These are phyloP conservation scores for Aphelenchoides bicaudatus DNA, from an alignment of 2,888 invertebrate species.

Conservation along the genomic window DNA sequence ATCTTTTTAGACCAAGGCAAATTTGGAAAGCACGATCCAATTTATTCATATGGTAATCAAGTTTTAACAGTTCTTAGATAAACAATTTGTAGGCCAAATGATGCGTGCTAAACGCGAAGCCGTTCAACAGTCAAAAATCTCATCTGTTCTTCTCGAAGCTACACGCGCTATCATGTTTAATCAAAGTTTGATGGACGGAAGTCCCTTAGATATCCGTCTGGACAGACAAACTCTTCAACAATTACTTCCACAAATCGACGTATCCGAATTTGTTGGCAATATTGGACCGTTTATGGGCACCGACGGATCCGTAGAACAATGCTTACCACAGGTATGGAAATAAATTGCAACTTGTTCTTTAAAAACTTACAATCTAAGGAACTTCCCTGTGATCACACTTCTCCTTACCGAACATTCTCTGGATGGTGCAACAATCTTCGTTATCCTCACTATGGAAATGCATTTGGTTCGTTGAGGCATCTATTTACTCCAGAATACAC, in stretches of 20 bases:
- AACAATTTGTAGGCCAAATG: conserved; percentile 24
- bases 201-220: conserved; percentile 31
- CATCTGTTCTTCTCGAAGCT: conserved; percentile 54
- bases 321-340: too few species aligned
- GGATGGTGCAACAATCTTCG: conserved; percentile 79
- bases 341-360: too few species aligned
- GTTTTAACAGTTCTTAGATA: too few species aligned
- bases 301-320: conserved; percentile 47
- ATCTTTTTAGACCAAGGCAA: conserved; percentile 45
- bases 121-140: conserved; percentile 48
- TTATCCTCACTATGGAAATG: conserved; percentile 54
- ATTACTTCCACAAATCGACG: conserved; percentile 46
- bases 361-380: too few species aligned
- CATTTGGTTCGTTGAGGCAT: conserved; percentile 54
- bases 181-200: conserved; percentile 31
- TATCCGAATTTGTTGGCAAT: conserved; percentile 53
- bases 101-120: conserved; percentile 48
- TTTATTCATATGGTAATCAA: conserved; percentile 53
- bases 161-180: conserved; percentile 37
- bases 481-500: conserved; percentile 71
- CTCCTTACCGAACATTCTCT: conserved; percentile 75
- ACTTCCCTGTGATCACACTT: conserved; percentile 60
- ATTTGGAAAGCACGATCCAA: conserved; percentile 52
- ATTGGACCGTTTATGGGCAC: conserved; percentile 55
- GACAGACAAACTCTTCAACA: conserved; percentile 52